Evolutionary conservation across 2,113 vertebrate genomes (phyloP).

Genomic region (Periophthalmus modestus): DNA sequence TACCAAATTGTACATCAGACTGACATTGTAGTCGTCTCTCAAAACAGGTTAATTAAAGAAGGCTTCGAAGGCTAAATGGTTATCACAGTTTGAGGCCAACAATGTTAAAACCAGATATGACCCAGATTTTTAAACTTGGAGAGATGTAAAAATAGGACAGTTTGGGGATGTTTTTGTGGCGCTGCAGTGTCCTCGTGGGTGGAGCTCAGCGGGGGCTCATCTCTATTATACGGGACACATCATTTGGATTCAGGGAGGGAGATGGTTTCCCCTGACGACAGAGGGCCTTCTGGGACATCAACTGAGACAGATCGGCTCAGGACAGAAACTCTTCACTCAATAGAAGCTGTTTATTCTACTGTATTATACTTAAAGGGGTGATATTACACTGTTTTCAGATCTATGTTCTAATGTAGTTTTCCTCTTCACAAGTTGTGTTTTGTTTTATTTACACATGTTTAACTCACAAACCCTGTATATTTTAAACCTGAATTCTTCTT

Average conservation of each 20-base stretch:
- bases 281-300: slow-evolving; percentile 52
- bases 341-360: neutral
- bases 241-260: slow-evolving; percentile 64
- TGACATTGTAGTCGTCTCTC: no score
- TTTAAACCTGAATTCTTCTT: no score
- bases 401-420: no score
- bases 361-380: neutral
- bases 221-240: slow-evolving; percentile 53
- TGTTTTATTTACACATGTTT: no score
- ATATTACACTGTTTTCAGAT: no score
- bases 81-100: no score
- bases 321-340: slow-evolving; percentile 9
- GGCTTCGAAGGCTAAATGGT: no score
- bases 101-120: slow-evolving; percentile 6
- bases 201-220: slow-evolving; percentile 44
- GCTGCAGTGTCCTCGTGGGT: neutral
- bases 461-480: no score
- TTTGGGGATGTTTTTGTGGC: neutral
- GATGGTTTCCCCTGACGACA: slow-evolving; percentile 60
- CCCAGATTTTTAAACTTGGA: slow-evolving; percentile 35
- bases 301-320: slow-evolving; percentile 37
- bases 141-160: neutral
- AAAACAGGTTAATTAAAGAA: no score
- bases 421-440: no score
- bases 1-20: no score